These are phyloP conservation scores for Oxycera nigricornis DNA, from an alignment of 2,888 invertebrate species.

Conservation along the genomic window DNA sequence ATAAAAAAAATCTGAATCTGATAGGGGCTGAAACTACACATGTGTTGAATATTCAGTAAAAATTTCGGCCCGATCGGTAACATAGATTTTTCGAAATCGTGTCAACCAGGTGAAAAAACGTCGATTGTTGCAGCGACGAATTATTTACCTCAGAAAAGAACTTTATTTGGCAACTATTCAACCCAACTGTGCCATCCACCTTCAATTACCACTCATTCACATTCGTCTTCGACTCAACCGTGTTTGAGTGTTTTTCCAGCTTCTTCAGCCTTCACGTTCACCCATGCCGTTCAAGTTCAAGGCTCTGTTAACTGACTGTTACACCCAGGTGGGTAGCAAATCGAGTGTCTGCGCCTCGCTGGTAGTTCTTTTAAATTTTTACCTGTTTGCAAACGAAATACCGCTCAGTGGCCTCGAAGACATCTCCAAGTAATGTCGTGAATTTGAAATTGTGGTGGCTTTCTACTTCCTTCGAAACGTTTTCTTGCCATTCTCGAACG, in stretches of 20 bases:
- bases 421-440: conserved; percentile 43
- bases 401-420: conserved; percentile 49
- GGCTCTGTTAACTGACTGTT: conserved; percentile 25
- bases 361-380: conserved; percentile 42
- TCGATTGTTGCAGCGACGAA: no score
- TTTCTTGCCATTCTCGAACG: conserved; percentile 15
- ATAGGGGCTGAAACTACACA: no score
- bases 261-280: not conserved
- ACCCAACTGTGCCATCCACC: not conserved
- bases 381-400: conserved; percentile 46
- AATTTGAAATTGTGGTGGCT: conserved; percentile 15
- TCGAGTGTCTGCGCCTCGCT: not conserved
- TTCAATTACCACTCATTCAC: not conserved
- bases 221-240: not conserved
- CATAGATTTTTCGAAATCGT: no score
- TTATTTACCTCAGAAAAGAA: no score
- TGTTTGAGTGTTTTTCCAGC: not conserved
- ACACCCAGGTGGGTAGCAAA: not conserved
- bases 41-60: no score
- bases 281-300: conserved; percentile 15
- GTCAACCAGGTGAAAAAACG: no score
- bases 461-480: conserved; percentile 6
- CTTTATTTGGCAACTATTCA: no score
- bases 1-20: no score
- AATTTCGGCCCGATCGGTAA: no score